These are phyloP conservation scores for Darevskia nairensis DNA, from an alignment of 2,797 vertebrate species.

Conservation along the genomic window DNA sequence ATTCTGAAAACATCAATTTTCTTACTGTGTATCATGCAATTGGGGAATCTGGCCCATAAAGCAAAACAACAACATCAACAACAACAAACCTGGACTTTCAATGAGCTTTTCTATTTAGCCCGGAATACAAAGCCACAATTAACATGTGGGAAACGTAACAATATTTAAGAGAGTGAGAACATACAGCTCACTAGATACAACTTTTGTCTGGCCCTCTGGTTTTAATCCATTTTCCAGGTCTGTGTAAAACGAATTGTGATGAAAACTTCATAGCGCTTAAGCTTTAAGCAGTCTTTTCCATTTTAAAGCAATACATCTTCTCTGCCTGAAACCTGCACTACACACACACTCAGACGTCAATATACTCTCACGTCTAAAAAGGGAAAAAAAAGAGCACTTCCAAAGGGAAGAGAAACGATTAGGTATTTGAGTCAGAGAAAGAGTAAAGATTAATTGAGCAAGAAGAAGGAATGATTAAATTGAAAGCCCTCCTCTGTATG, in stretches of 20 bases:
- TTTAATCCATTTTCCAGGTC: constrained; percentile 58
- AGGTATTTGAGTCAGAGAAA: constrained; percentile 68
- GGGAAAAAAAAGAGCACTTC: constrained; percentile 65
- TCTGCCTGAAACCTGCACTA: constrained; percentile 40
- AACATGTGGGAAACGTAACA: constrained; percentile 48
- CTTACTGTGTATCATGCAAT: neutral
- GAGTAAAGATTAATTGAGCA: constrained; percentile 73
- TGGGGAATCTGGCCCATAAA: constrained; percentile 8
- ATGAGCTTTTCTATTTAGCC: constrained; percentile 26
- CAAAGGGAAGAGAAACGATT: constrained; percentile 68
- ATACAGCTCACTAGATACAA: constrained; percentile 64
- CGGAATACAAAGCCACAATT: constrained; percentile 54
- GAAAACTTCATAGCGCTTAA: constrained; percentile 55
- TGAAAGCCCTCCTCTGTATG: constrained; percentile 70
- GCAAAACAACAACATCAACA: constrained; percentile 8
- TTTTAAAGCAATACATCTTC: constrained; percentile 66
- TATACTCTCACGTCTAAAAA: constrained; percentile 44
- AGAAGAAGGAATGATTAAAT: constrained; percentile 73
- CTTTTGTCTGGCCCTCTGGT: constrained; percentile 47
- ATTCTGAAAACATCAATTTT: neutral
- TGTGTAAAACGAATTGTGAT: constrained; percentile 60
- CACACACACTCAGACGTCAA: constrained; percentile 50
- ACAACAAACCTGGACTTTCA: neutral
- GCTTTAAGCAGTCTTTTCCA: neutral
- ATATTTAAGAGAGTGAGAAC: constrained; percentile 49